phyloP scores from a whole-genome alignment of 2,797 vertebrate species.

The Acanthurus leucopareius region DNA sequence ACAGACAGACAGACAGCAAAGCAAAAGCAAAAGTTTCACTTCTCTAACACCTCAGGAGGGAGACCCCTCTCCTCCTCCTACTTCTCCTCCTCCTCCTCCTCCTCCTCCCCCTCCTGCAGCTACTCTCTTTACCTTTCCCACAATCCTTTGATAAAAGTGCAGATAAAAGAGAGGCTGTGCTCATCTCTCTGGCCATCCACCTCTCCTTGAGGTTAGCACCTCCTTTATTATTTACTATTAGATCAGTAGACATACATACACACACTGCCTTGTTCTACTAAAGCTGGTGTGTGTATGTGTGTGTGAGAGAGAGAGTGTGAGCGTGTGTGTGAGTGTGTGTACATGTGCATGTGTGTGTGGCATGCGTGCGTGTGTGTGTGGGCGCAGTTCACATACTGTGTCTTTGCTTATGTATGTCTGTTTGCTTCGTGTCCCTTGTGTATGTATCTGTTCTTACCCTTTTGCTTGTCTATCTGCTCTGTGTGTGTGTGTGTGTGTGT shows the following conservation, averaged over 20 bases:
- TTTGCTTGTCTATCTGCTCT: conserved; percentile 19
- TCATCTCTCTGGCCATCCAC: conserved; percentile 79
- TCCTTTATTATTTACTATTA: conserved; percentile 84
- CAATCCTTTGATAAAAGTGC: conserved; percentile 76
- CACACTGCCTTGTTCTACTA: conserved; percentile 68
- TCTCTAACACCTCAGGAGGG: conserved; percentile 78
- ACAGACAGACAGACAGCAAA: conserved; percentile 52
- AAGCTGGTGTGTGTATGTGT: conserved; percentile 47
- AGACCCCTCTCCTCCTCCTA: conserved; percentile 66
- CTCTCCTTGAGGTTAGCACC: conserved; percentile 81
- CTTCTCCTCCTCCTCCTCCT: conserved; percentile 39
- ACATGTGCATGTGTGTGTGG: no score
- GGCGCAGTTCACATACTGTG: conserved; percentile 53
- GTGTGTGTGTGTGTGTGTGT: conserved; percentile 17
- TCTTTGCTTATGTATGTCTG: conserved; percentile 65
- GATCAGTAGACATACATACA: conserved; percentile 71
- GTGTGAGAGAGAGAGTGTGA: not conserved
- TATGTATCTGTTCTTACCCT: conserved; percentile 68
- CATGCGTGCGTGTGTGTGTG: conserved; percentile 19
- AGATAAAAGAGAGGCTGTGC: conserved; percentile 74
- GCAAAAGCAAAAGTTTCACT: conserved; percentile 74
- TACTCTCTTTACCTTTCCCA: conserved; percentile 77
- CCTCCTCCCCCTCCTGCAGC: conserved; percentile 67
- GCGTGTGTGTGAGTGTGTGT: no score
- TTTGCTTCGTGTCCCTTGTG: conserved; percentile 63